Percentiles rank a stretch among this genome's conserved stretches.
phyloP scores from a whole-genome alignment of 2,797 vertebrate species.

The Rhinoraja longicauda region DNA sequence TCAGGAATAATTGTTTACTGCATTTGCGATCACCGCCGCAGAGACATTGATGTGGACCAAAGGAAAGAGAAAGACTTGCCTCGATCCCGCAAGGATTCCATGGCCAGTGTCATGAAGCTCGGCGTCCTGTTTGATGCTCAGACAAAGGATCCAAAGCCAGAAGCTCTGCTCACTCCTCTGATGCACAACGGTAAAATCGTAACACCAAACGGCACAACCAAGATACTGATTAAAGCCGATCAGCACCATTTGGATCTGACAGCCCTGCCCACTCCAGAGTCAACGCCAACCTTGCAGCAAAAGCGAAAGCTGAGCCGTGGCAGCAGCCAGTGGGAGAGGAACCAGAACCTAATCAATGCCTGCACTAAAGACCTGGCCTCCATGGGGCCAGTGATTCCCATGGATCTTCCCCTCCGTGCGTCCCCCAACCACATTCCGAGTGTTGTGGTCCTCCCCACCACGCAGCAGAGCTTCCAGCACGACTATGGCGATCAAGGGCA shows the following conservation, averaged over 20 bases:
- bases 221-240: constrained; percentile 92
- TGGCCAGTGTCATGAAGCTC: constrained; percentile 96
- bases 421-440: constrained; percentile 94
- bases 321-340: constrained; percentile 93
- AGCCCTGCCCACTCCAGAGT: constrained; percentile 88
- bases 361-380: constrained; percentile 89
- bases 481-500: constrained; percentile 96
- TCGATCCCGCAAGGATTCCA: constrained; percentile 81
- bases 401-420: constrained; percentile 79
- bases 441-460: constrained; percentile 86
- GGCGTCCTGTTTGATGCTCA: constrained; percentile 88
- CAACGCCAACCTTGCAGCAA: constrained; percentile 87
- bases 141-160: constrained; percentile 86
- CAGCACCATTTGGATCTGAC: constrained; percentile 91
- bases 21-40: constrained; percentile 86
- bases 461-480: constrained; percentile 86
- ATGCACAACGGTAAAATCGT: constrained; percentile 90
- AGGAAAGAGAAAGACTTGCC: constrained; percentile 74
- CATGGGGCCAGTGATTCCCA: constrained; percentile 84
- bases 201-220: constrained; percentile 68
- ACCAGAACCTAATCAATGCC: constrained; percentile 95
- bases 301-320: constrained; percentile 85
- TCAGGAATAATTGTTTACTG: constrained; percentile 94
- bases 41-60: constrained; percentile 69
- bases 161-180: constrained; percentile 86